These are phyloP conservation scores for Piezodorus guildinii DNA, from an alignment of 1,140 invertebrate species.

Conservation along the genomic window DNA sequence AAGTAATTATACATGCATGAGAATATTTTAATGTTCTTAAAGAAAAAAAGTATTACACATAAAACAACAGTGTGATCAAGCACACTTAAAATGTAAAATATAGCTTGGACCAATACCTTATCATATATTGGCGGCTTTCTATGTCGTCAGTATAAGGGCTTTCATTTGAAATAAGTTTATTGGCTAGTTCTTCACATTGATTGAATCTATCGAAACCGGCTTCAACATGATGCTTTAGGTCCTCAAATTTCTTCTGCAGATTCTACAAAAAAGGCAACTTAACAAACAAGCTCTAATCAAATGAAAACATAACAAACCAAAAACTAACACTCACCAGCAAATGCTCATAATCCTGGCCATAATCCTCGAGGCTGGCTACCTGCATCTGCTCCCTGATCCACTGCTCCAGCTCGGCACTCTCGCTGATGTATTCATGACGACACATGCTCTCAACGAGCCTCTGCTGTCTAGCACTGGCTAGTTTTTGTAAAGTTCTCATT, in stretches of 20 bases:
- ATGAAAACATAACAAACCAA: slow-evolving; percentile 7
- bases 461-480: slow-evolving; percentile 66
- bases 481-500: slow-evolving; percentile 65
- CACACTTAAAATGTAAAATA: too few species aligned
- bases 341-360: slow-evolving; percentile 95
- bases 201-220: slow-evolving; percentile 84
- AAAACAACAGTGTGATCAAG: not conserved
- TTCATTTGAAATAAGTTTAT: slow-evolving; percentile 76
- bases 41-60: not conserved
- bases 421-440: slow-evolving; percentile 80
- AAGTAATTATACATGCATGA: not conserved
- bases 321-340: slow-evolving; percentile 48
- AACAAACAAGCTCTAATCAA: not conserved
- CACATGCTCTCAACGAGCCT: slow-evolving; percentile 83
- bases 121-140: slow-evolving; percentile 71
- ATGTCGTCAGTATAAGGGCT: slow-evolving; percentile 82
- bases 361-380: slow-evolving; percentile 84
- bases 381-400: slow-evolving; percentile 93
- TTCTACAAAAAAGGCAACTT: slow-evolving; percentile 41
- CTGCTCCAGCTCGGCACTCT: slow-evolving; percentile 79
- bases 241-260: slow-evolving; percentile 87
- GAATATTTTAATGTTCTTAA: not conserved
- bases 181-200: slow-evolving; percentile 82
- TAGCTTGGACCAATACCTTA: slow-evolving; percentile 47
- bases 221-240: slow-evolving; percentile 84